Conservation (phyloP, 1,140 invertebrate genomes). For the Elysia chlorotica region DNA sequence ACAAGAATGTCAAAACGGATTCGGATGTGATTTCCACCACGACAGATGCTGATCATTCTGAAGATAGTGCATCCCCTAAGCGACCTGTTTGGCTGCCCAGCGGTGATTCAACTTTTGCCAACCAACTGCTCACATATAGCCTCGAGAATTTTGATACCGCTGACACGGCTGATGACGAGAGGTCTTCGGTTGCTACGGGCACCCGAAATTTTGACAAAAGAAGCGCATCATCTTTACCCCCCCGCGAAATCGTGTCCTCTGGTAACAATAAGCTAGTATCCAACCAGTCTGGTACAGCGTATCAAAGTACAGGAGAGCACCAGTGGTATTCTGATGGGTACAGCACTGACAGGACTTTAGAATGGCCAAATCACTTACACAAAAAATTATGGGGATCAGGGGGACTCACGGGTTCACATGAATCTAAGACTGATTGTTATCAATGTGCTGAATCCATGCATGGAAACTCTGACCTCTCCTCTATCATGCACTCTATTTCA, state of each 20-base stretch:
- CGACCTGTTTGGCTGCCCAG: conserved; percentile 24
- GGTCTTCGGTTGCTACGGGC: neutral
- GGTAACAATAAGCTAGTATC: conserved; percentile 29
- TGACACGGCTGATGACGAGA: conserved; percentile 8
- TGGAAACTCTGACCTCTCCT: conserved; percentile 35
- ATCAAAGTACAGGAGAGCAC: conserved; percentile 32
- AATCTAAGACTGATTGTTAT: no score
- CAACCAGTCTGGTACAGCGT: conserved; percentile 20
- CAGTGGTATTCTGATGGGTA: conserved; percentile 42
- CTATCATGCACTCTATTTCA: neutral
- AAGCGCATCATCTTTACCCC: neutral
- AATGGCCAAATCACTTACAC: no score
- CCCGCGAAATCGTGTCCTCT: neutral
- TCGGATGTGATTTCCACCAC: neutral
- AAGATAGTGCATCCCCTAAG: neutral
- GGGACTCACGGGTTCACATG: no score
- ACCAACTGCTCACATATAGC: conserved; percentile 19
- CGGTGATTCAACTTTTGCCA: conserved; percentile 23
- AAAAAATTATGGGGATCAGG: no score
- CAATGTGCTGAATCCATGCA: no score
- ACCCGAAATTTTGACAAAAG: neutral
- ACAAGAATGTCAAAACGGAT: neutral
- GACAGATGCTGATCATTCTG: neutral
- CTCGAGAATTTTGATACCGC: neutral
- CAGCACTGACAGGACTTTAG: conserved; percentile 28